Conservation (phyloP, 2,888 invertebrate species). For the Mythimna impura region DNA sequence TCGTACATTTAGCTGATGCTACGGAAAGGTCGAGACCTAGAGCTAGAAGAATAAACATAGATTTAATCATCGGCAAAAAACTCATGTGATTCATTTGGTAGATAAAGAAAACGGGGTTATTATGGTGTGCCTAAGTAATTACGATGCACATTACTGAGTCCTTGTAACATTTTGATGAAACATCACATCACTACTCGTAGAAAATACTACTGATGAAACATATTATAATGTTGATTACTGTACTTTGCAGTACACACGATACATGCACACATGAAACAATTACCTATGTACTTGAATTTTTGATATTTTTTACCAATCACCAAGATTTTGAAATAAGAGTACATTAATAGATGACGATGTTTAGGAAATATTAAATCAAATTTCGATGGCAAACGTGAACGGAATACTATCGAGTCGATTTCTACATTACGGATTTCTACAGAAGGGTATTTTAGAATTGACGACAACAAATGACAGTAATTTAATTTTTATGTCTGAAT, state of each 20-base stretch:
- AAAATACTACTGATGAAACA: conserved; percentile 67
- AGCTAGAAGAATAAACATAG: conserved; percentile 42
- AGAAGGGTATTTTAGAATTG: conserved; percentile 25
- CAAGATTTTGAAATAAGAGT: conserved; percentile 7
- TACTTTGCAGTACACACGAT: conserved; percentile 54
- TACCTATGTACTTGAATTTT: conserved; percentile 18
- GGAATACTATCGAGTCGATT: conserved; percentile 25
- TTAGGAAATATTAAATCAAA: conserved; percentile 16
- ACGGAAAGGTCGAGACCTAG: conserved; percentile 37
- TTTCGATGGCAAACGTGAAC: neutral
- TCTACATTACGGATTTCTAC: conserved; percentile 50
- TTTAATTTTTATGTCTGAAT: conserved; percentile 26
- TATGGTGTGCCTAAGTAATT: conserved; percentile 73
- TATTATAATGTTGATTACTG: conserved; percentile 66
- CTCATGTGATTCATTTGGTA: conserved; percentile 63
- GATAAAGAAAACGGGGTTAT: conserved; percentile 66
- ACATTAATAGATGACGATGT: neutral
- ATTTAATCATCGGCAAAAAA: conserved; percentile 58
- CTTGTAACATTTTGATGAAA: conserved; percentile 81
- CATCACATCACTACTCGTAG: conserved; percentile 63
- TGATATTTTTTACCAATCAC: neutral
- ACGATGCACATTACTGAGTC: conserved; percentile 71
- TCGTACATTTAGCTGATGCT: neutral
- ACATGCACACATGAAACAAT: conserved; percentile 44
- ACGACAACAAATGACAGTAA: conserved; percentile 22